Base-by-base conservation (phyloP, 2,888 invertebrate genomes). In the Drosophila maculinotata region DNA sequence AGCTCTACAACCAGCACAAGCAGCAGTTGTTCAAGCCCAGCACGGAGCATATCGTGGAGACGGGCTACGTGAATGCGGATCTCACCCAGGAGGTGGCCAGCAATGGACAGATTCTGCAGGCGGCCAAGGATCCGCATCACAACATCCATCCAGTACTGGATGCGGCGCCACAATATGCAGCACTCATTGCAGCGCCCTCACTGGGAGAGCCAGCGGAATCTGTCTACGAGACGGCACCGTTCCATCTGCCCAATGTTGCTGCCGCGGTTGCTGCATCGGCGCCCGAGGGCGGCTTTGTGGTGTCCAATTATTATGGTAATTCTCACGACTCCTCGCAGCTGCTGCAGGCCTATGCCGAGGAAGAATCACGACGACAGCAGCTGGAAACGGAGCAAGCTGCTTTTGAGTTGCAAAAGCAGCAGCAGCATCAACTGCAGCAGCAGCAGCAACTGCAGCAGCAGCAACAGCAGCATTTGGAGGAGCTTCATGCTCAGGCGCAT, bases 21-120 rank as follows among this genome's bases (percentile, higher is more conserved):
- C 90, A 90, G 65, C 89, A 91, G 9, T 88, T 93, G 6, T 93
- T 93, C 70, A 93, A 93, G 83, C 92, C 93, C 8, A 93, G 93
- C 73, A 49, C 70, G 5, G 84, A 93, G 51, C 92, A 92, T 35
- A 92, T 91, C 3, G 52, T 86, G 14, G 74, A 86, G 48, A 23
- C 85, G 1, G 88, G 89, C 28, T 90, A 90, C 47, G 87, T 87
- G 1, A 89, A 89, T 39, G 88, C 88, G 1, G 91, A 91, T 60
- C 71, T 90, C 9, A 91, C 90, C 5, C 90, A 90, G 56, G 88
- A 91, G 60, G 90, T 91, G 7, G 91, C 91, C 30, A 91, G 91
- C 62, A 88, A 90, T 57, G 91, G 92, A 0, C 92, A 92, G 71
- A 90, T 92, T 17, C 63, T 90, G 30, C 90, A 91, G 60, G 89